phyloP scores from a whole-genome alignment of 1,140 invertebrate genomes.

The Bombus fervidus region DNA sequence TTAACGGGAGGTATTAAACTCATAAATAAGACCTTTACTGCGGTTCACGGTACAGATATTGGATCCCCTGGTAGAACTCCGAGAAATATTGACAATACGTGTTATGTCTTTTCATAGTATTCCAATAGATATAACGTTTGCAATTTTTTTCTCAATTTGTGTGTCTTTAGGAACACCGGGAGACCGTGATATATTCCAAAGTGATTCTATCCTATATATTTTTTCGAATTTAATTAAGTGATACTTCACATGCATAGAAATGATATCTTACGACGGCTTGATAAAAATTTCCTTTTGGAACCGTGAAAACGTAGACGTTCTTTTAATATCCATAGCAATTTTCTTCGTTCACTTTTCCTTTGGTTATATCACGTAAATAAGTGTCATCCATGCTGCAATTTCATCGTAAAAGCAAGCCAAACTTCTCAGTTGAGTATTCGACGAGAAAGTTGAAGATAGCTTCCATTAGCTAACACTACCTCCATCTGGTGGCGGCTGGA shows the following conservation, averaged over 20 bases:
- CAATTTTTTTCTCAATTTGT: background rate
- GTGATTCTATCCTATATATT: background rate
- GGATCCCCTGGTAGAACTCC: background rate
- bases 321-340: background rate
- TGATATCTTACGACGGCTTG: too few relatives aligned
- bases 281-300: background rate
- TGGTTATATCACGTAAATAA: background rate
- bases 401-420: background rate
- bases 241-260: background rate
- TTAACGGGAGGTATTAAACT: background rate
- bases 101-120: background rate
- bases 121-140: too few relatives aligned
- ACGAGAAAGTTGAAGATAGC: background rate
- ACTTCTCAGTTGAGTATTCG: background rate
- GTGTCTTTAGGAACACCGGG: too few relatives aligned
- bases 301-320: background rate
- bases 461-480: background rate
- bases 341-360: background rate
- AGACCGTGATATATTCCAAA: background rate
- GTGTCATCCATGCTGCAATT: background rate
- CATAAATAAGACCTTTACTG: conserved; percentile 1
- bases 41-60: background rate
- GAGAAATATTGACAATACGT: background rate
- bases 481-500: background rate
- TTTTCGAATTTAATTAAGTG: background rate